Evolutionary conservation across 2,797 vertebrate species (phyloP), one percentile per base, ranked within the genome.

Genomic region (Micrastur ruficollis): DNA sequence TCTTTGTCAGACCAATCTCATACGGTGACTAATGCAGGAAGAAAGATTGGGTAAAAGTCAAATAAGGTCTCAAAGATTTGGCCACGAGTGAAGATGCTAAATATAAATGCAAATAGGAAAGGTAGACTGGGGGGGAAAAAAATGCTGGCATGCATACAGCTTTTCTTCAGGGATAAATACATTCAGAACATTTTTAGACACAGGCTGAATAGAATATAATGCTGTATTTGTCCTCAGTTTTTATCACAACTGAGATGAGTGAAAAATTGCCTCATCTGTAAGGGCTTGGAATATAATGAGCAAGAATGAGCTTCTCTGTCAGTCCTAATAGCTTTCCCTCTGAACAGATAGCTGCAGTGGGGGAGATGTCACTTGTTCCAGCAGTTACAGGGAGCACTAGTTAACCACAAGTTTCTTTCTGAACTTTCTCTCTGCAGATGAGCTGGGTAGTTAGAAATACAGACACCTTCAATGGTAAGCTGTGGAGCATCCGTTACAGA

Each of bases 211-310:
- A 82, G 87, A 88, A 13, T 70, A 80, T 87, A 94, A 91, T 84
- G 81, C 73, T 95, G 89, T 76, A 90, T 95, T 95, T 94, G 80
- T 95, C 89, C 84, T 96, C 90, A 73, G 78, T 84, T 96, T 95
- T 93, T 95, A 87, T 93, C 70, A 85, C 58, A 87, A 55, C 40
- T 42, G 67, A 93, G 84, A 88, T 87, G 59, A 92, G 81, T 88
- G 89, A 96, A 95, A 95, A 95, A 96, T 94, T 85, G 79, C 86
- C 52, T 96, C 79, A 96, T 91, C 88, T 81, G 27, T 86, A 79
- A 93, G 61, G 58, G 53, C 59, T 81, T 80, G 59, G 84, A 92
- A 96, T 93, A 91, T 81, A 93, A 96, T 90, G 92, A 95, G 46
- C 93, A 94, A 89, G 78, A 96, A 93, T 87, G 76, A 91, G 85